phyloP scores from a whole-genome alignment of 2,797 vertebrate genomes.

The Enteromius mattozi region DNA sequence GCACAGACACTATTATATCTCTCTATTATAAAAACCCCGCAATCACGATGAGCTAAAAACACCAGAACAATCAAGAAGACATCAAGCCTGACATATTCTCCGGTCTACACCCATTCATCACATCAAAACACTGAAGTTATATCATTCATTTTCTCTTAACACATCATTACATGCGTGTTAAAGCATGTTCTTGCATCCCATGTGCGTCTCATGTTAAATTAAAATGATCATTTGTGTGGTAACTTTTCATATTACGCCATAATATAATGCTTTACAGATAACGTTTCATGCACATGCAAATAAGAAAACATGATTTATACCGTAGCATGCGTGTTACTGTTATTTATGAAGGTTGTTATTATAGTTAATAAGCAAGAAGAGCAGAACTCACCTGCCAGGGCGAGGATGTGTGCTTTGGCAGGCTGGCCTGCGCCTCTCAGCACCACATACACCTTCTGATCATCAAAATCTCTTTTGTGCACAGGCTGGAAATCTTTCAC shows the following conservation, averaged over 20 bases:
- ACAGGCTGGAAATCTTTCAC: constrained; percentile 92
- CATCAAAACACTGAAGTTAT: background rate
- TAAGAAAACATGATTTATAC: background rate
- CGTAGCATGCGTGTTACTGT: background rate
- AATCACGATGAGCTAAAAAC: constrained; percentile 22
- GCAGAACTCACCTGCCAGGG: constrained; percentile 91
- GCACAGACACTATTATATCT: background rate
- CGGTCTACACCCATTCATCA: background rate
- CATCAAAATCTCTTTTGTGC: constrained; percentile 94
- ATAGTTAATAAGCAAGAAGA: constrained; percentile 15
- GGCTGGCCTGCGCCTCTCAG: constrained; percentile 89
- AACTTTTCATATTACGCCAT: background rate
- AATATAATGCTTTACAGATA: background rate
- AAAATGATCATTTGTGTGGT: background rate
- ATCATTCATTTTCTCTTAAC: background rate
- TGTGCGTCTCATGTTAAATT: background rate
- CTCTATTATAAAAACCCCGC: background rate
- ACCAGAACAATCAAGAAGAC: background rate
- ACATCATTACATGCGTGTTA: background rate
- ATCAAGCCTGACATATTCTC: constrained; percentile 9
- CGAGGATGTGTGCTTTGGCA: constrained; percentile 95
- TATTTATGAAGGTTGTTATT: background rate
- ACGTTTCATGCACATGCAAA: background rate
- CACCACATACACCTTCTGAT: constrained; percentile 97
- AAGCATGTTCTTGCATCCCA: background rate